Percentiles rank a stretch among this genome's conserved stretches.
phyloP scores from a whole-genome alignment of 2,113 vertebrate genomes.

The Labeo rohita region DNA sequence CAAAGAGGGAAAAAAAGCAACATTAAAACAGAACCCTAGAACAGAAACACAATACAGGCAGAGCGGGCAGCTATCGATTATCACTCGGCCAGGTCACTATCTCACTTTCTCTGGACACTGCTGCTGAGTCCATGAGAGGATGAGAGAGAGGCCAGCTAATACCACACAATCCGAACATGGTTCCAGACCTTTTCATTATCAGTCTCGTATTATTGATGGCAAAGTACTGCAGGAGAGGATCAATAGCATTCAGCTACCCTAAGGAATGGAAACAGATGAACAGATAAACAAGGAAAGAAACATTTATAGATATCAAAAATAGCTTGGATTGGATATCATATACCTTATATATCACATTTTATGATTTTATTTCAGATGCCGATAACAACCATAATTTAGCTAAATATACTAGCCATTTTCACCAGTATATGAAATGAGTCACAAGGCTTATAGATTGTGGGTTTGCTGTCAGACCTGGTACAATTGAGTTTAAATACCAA shows the following conservation, averaged over 20 bases:
- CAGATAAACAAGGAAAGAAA: slow-evolving; percentile 34
- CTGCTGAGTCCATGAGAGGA: slow-evolving; percentile 28
- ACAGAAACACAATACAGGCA: slow-evolving; percentile 75
- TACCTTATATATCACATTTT: background rate
- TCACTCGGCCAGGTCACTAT: slow-evolving; percentile 80
- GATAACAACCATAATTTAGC: slow-evolving; percentile 5
- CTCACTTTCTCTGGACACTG: slow-evolving; percentile 57
- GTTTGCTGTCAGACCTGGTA: slow-evolving; percentile 1
- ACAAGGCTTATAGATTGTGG: background rate
- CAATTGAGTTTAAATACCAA: background rate
- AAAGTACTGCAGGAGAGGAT: slow-evolving; percentile 13
- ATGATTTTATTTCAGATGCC: background rate
- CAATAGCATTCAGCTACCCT: slow-evolving; percentile 29
- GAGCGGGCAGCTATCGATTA: slow-evolving; percentile 78
- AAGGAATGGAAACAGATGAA: slow-evolving; percentile 44
- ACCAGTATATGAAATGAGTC: background rate
- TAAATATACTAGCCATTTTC: background rate
- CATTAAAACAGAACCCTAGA: slow-evolving; percentile 81
- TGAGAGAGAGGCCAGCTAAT: slow-evolving; percentile 36
- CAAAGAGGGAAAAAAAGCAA: slow-evolving; percentile 70
- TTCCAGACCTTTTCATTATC: slow-evolving; percentile 53
- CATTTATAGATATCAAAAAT: slow-evolving; percentile 43
- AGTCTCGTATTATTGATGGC: slow-evolving; percentile 28
- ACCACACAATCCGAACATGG: slow-evolving; percentile 15
- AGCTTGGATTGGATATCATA: slow-evolving; percentile 14